phyloP scores from a whole-genome alignment of 2,113 vertebrate species.

The Oriolus oriolus region DNA sequence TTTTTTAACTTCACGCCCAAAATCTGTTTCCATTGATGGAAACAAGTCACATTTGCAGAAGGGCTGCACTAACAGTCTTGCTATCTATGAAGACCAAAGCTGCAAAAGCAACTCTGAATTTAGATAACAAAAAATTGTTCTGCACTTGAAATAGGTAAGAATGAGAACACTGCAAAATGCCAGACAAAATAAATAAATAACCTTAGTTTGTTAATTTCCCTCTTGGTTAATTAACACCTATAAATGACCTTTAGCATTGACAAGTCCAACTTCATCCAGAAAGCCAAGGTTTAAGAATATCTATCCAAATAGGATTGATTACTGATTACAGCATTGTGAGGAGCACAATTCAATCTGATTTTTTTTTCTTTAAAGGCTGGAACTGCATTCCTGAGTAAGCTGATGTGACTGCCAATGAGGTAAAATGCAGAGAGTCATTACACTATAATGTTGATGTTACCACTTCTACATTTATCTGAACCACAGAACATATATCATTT shows the following conservation, averaged over 20 bases:
- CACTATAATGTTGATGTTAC: background rate
- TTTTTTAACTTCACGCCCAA: background rate
- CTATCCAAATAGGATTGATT: slow-evolving; percentile 76
- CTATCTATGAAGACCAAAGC: background rate
- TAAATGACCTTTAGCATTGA: slow-evolving; percentile 79
- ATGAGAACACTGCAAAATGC: slow-evolving; percentile 68
- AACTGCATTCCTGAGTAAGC: background rate
- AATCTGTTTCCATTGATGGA: background rate
- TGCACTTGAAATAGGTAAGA: background rate
- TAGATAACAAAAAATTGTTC: background rate
- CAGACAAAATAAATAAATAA: slow-evolving; percentile 68
- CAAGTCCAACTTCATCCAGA: slow-evolving; percentile 81
- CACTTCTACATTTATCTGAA: background rate
- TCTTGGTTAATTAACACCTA: slow-evolving; percentile 88
- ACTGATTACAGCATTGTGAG: slow-evolving; percentile 60
- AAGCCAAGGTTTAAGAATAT: slow-evolving; percentile 77
- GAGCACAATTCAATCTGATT: background rate
- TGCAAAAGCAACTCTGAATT: background rate
- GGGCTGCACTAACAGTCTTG: background rate
- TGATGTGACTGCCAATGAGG: slow-evolving; percentile 1
- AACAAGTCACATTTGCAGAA: background rate
- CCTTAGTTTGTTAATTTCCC: slow-evolving; percentile 82
- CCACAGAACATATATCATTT: background rate
- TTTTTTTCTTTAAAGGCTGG: background rate
- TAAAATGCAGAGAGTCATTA: background rate